Base-by-base conservation (phyloP, 2,888 invertebrate genomes). In the Dynastes grantii region DNA sequence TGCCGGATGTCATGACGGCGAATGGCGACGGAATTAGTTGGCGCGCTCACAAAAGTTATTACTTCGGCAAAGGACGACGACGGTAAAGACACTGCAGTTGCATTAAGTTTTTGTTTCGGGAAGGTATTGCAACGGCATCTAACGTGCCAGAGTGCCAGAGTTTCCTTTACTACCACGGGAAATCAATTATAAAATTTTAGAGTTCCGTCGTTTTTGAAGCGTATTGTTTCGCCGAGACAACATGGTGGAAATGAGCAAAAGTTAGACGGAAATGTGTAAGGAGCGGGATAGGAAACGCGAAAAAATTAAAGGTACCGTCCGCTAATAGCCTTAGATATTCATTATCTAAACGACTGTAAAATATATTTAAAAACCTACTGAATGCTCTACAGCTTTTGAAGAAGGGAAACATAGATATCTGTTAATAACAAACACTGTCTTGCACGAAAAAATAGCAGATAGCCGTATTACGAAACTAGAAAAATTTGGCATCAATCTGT, bases 71-170 rank as follows among this genome's bases (percentile, higher is more conserved):
- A 68, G 68, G 27, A 45, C 51, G 51, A 13, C 29, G 27, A 37
- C 61, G 73, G 8, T 58, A 61, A 61, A 75, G 61, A 75, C 61
- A 75, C 61, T 73, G n/a, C 73, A 75, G 73, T 61, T 75, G 58
- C 73, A 75, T 61, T 61, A 75, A 75, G 73, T 75, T 75, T 61
- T 40, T 22, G 27, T 45, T 11, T 9, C 6, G 22, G 2, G 22
- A 40, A 11, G 22, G 22, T 71, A 71, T 45, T 32, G 55, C 32
- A 40, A 13, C 45, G 45, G 27, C 45, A 8, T 45, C 45, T 45
- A 45, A 11, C 45, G 11, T 37, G 32, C 32, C 45, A 8, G 22
- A 27, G 8, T 22, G 22, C 8, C 49, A 27, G 61, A 45, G 27
- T 75, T 75, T 73, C 37, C 9, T 58, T 61, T 75, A 75, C 40